A percentile compares a stretch with the other conserved stretches of the same genome.
These are phyloP conservation scores for Temnothorax nylanderi DNA, from an alignment of 1,140 invertebrate species.

Conservation along the genomic window DNA sequence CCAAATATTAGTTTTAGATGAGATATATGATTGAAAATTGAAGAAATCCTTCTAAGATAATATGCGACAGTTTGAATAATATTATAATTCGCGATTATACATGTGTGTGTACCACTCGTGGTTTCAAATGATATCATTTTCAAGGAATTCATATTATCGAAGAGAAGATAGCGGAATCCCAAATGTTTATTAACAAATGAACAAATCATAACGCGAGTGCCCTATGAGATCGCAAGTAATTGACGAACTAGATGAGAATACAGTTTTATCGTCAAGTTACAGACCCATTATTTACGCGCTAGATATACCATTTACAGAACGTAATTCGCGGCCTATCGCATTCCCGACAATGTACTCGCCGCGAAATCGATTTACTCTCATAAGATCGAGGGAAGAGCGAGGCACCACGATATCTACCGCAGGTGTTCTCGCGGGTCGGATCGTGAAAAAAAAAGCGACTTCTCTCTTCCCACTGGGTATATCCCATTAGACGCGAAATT, in stretches of 20 bases:
- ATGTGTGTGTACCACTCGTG: not conserved
- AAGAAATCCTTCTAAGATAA: not conserved
- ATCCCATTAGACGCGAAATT: constrained; percentile 85
- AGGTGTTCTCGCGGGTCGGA: constrained; percentile 67
- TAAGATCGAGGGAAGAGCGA: constrained; percentile 55
- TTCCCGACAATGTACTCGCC: constrained; percentile 40
- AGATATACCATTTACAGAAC: constrained; percentile 54
- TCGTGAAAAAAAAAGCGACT: constrained; percentile 63
- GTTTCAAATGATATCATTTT: not conserved
- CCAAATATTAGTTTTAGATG: not conserved
- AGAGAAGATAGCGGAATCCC: not conserved
- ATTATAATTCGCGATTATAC: not conserved
- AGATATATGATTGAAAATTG: not conserved
- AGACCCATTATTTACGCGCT: constrained; percentile 37
- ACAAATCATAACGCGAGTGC: not conserved
- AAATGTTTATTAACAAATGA: not conserved
- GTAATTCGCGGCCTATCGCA: constrained; percentile 55
- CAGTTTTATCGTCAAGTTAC: constrained; percentile 22
- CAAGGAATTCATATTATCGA: constrained; percentile 1
- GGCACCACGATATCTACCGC: constrained; percentile 65
- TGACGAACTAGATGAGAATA: constrained; percentile 35
- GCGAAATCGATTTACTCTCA: constrained; percentile 52
- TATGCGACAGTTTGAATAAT: not conserved
- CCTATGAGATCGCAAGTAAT: not conserved
- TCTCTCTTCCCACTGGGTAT: constrained; percentile 77